Percentiles rank a stretch among this genome's conserved stretches.
Conservation (phyloP, 2,113 vertebrate genomes). For the Epinephelus cyanopodus region DNA sequence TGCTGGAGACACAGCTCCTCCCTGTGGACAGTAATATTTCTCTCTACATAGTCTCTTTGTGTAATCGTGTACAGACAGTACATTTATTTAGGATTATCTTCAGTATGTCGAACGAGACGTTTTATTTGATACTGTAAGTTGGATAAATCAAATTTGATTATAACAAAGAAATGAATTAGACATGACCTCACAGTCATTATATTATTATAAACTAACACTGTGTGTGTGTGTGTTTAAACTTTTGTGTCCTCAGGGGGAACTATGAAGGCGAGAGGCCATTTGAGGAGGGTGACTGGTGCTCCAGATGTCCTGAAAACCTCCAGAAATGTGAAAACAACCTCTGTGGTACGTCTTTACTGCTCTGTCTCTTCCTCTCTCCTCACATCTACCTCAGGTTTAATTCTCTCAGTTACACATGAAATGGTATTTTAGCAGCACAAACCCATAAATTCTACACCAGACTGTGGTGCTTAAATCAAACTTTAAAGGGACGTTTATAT, state of each 20-base stretch:
- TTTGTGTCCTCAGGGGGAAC: conserved; percentile 69
- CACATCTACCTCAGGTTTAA: too few species aligned
- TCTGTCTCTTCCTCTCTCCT: background rate
- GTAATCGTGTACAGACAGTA: background rate
- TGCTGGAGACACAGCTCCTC: background rate
- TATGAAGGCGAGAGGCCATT: conserved; percentile 69
- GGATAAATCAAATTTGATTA: background rate
- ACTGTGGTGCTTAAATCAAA: too few species aligned
- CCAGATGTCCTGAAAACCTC: conserved; percentile 70
- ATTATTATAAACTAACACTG: background rate
- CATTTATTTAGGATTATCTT: background rate
- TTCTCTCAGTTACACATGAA: too few species aligned
- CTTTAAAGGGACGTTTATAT: too few species aligned
- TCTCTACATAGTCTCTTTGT: background rate
- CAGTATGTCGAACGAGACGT: too few species aligned
- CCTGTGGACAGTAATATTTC: background rate
- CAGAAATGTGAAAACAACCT: conserved; percentile 77
- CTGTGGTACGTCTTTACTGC: conserved; percentile 64
- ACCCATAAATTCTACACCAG: too few species aligned
- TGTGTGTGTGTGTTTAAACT: background rate
- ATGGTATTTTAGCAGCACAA: too few species aligned
- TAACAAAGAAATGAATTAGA: background rate
- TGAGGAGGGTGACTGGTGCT: conserved; percentile 74
- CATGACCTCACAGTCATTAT: background rate
- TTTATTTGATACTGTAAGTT: too few species aligned